Evolutionary conservation across 2,797 vertebrate genomes (phyloP).

Genomic region (Rhinophrynus dorsalis): DNA sequence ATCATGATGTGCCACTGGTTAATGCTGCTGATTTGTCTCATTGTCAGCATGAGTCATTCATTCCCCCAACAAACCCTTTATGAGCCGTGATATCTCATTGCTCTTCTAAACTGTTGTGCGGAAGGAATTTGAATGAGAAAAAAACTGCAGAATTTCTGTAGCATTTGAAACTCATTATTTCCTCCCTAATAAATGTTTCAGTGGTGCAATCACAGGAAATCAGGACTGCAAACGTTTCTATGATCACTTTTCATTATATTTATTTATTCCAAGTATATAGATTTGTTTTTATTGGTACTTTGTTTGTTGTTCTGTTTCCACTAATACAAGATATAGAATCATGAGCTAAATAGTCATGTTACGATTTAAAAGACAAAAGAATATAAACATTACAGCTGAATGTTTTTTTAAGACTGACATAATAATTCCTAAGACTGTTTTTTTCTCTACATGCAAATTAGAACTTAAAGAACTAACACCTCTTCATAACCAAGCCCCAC

Average conservation of each 20-base stretch:
- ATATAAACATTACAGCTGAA: neutral
- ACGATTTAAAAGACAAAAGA: neutral
- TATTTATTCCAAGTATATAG: neutral
- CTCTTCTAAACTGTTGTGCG: slow-evolving; percentile 32
- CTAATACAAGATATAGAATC: neutral
- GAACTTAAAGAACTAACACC: too few relatives aligned
- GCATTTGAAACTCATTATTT: slow-evolving; percentile 31
- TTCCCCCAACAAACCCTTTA: slow-evolving; percentile 25
- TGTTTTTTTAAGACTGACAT: neutral
- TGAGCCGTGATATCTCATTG: neutral
- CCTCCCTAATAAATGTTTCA: slow-evolving; percentile 23
- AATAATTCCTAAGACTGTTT: too few relatives aligned
- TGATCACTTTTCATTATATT: neutral
- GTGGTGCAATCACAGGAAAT: neutral
- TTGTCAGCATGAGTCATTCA: slow-evolving; percentile 38
- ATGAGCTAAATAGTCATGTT: neutral
- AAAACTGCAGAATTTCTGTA: slow-evolving; percentile 17
- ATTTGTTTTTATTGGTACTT: neutral
- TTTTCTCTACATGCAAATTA: too few relatives aligned
- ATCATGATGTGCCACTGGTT: neutral
- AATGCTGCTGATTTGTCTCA: neutral
- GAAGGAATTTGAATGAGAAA: slow-evolving; percentile 38
- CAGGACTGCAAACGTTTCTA: neutral
- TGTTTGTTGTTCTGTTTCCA: neutral
- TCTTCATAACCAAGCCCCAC: too few relatives aligned